These are phyloP conservation scores for Pseudorhombus dupliciocellatus DNA, from an alignment of 2,113 vertebrate species.

Conservation along the genomic window DNA sequence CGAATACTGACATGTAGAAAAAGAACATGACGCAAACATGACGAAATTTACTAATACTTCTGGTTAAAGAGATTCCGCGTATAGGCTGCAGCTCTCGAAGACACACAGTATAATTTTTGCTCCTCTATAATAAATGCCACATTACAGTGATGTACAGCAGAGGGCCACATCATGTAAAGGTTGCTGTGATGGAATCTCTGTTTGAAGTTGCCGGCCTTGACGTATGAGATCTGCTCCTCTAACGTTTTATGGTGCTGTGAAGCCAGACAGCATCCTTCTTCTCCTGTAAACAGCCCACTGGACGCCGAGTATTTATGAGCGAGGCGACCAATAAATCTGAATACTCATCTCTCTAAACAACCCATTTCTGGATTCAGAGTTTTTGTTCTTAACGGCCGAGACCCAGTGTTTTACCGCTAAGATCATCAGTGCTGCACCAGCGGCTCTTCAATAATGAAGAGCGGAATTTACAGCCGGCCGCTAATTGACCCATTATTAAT, in stretches of 20 bases:
- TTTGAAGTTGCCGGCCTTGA: conserved; percentile 53
- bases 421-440: conserved; percentile 20
- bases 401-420: conserved; percentile 5
- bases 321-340: conserved; percentile 53
- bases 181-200: conserved; percentile 55
- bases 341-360: conserved; percentile 49
- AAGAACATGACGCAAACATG: conserved; percentile 15
- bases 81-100: background rate
- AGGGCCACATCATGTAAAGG: conserved; percentile 54
- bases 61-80: conserved; percentile 3
- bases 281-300: conserved; percentile 58
- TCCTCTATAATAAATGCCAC: conserved; percentile 62
- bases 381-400: conserved; percentile 22
- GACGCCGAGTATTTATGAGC: conserved; percentile 49
- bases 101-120: conserved; percentile 19
- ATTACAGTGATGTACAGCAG: conserved; percentile 66
- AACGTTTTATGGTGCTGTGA: conserved; percentile 54
- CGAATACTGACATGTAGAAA: background rate
- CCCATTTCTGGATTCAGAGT: conserved; percentile 29
- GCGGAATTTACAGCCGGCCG: conserved; percentile 31
- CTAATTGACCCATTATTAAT: conserved; percentile 54
- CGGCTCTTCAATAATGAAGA: conserved; percentile 31
- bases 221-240: conserved; percentile 60
- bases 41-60: too few species aligned
- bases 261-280: conserved; percentile 40